These are phyloP conservation scores for Vidua chalybeata DNA, from an alignment of 2,113 vertebrate species.

Conservation along the genomic window DNA sequence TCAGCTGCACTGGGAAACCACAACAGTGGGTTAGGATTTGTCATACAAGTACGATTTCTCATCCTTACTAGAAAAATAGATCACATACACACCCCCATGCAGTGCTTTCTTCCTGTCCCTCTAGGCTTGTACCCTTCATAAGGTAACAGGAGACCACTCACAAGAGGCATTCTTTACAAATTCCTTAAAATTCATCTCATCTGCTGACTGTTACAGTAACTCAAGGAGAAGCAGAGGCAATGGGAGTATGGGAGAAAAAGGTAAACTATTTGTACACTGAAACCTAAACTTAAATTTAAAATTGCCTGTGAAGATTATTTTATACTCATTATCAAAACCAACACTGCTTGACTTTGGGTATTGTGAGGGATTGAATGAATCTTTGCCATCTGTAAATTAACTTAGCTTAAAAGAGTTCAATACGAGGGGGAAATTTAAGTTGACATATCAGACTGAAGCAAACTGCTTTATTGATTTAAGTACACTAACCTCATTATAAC, in stretches of 20 bases:
- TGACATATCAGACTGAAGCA: background rate
- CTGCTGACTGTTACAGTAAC: background rate
- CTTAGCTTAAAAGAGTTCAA: background rate
- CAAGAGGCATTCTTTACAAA: constrained; percentile 9
- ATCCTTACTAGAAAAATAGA: constrained; percentile 54
- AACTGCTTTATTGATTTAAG: background rate
- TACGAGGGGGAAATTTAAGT: background rate
- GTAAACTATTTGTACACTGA: background rate
- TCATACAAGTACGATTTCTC: constrained; percentile 27
- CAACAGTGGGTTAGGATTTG: constrained; percentile 18
- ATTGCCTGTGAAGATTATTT: background rate
- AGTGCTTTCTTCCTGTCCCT: constrained; percentile 37
- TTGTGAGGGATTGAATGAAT: background rate
- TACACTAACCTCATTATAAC: background rate
- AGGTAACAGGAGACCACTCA: constrained; percentile 39
- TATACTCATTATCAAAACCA: background rate
- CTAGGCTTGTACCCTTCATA: constrained; percentile 61
- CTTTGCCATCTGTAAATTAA: background rate
- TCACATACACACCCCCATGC: background rate
- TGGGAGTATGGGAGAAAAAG: background rate
- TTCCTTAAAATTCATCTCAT: background rate
- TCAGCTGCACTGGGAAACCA: constrained; percentile 30
- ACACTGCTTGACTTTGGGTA: background rate
- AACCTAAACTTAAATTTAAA: background rate
- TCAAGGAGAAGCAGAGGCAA: background rate